Base-by-base conservation (phyloP, 2,888 invertebrate species). In the Drosophila siamana region DNA sequence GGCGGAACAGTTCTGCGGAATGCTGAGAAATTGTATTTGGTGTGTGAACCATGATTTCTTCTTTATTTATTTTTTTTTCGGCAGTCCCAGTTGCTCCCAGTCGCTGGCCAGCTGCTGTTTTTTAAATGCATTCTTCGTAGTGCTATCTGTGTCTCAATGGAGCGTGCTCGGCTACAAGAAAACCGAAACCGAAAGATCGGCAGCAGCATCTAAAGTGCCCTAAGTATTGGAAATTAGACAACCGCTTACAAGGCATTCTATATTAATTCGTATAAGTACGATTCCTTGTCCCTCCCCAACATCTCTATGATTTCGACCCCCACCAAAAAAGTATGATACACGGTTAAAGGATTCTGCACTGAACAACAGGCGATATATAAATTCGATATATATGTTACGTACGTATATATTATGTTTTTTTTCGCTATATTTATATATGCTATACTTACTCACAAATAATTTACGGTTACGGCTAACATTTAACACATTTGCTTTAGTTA, bases 61-160 rank as follows among this genome's bases (percentile, higher is more conserved):
- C 19, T 19, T 19, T 6, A 26, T 33, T 33, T 5, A 5, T 33
- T 33, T n/a, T 33, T 9, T 11, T 15, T 40, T 51, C 40, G 36
- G 19, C 24, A 26, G 38, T 51, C 33, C 51, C 24, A 33, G n/a
- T 19, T 11, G 19, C 22, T 52, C 36, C 30, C 40, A 40, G 52
- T 38, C 19, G 41, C 28, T 13, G 16, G 36, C n/a, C 44, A 33
- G 36, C 54, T 38, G 5, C 8, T 28, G 13, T 33, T 62, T 55
- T 52, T 38, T 15, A 46, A 60, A 61, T 61, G 64, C 65, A 69
- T 83, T 85, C 66, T 73, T 86, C 78, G 87, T 86, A 87, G 85
- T 85, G 72, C 87, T 78, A 78, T 86, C 85, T 85, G 85, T 86
- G 87, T 85, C 85, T 85, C 85, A 86, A 80, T 74, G 80, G 80